Percentiles rank a stretch among this genome's conserved stretches.
Conservation (phyloP, 2,113 vertebrate genomes). For the Candoia aspera region DNA sequence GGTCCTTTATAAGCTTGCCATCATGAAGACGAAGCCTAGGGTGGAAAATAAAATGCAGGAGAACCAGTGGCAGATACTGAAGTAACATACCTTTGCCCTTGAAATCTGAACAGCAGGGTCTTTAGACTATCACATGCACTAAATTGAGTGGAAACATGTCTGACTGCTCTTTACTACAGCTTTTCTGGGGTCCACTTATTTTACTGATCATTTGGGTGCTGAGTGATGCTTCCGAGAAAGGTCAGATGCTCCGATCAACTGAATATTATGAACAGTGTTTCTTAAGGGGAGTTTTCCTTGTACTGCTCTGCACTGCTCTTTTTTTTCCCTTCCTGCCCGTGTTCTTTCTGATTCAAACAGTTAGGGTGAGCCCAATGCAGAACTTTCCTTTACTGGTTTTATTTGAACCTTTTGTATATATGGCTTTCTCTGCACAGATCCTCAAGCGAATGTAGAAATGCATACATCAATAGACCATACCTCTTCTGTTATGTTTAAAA, state of each 20-base stretch:
- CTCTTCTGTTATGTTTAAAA: too few relatives aligned
- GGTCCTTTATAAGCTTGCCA: constrained; percentile 84
- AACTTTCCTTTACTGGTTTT: too few relatives aligned
- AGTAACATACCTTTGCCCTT: not conserved
- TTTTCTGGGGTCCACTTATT: not conserved
- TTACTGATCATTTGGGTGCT: not conserved
- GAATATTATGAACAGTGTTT: not conserved
- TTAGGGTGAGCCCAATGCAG: not conserved
- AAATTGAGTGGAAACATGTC: not conserved
- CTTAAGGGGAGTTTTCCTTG: not conserved
- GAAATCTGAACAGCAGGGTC: not conserved
- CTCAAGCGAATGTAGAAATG: too few relatives aligned
- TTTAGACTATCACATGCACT: not conserved
- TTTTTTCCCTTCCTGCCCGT: not conserved
- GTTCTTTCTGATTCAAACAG: not conserved
- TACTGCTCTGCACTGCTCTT: not conserved
- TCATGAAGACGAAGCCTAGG: constrained; percentile 83
- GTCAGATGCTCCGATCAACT: not conserved
- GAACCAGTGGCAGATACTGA: too few relatives aligned
- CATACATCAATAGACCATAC: too few relatives aligned
- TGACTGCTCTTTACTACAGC: not conserved
- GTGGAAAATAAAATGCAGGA: not conserved
- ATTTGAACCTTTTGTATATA: too few relatives aligned
- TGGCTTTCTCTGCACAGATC: too few relatives aligned
- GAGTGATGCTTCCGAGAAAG: not conserved